These are phyloP conservation scores for Rhamnusium bicolor DNA, from an alignment of 2,888 invertebrate species.

Conservation along the genomic window DNA sequence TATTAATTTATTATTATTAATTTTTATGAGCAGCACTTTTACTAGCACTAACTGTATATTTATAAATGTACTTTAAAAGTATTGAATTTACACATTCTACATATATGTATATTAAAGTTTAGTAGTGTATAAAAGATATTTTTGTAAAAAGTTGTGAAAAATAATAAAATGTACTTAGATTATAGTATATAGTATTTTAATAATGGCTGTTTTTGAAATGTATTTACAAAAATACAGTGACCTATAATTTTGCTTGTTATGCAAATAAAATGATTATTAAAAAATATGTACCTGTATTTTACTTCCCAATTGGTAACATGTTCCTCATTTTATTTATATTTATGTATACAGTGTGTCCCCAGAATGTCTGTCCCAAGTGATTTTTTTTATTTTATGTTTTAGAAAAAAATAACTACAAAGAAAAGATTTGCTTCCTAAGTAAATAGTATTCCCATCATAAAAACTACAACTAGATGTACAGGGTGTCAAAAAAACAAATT, in stretches of 20 bases:
- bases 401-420: too few species aligned
- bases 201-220: conserved; percentile 32
- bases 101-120: conserved; percentile 10
- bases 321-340: too few species aligned
- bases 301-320: not conserved
- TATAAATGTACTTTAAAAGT: not conserved
- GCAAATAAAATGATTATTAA: conserved; percentile 14
- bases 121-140: conserved; percentile 28
- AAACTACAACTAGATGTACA: too few species aligned
- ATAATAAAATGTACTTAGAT: conserved; percentile 25
- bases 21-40: not conserved
- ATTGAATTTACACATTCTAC: not conserved
- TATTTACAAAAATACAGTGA: not conserved
- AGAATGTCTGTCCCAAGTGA: too few species aligned
- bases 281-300: not conserved
- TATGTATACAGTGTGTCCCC: too few species aligned
- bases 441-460: too few species aligned
- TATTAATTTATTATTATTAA: not conserved
- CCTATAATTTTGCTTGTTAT: not conserved
- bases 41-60: not conserved
- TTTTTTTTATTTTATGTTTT: too few species aligned
- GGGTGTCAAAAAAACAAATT: too few species aligned
- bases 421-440: too few species aligned
- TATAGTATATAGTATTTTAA: conserved; percentile 13
- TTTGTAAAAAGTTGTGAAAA: conserved; percentile 41